A percentile compares a stretch with the other conserved stretches of the same genome.
phyloP scores from a whole-genome alignment of 2,888 invertebrate genomes.

The Drosophila testacea region DNA sequence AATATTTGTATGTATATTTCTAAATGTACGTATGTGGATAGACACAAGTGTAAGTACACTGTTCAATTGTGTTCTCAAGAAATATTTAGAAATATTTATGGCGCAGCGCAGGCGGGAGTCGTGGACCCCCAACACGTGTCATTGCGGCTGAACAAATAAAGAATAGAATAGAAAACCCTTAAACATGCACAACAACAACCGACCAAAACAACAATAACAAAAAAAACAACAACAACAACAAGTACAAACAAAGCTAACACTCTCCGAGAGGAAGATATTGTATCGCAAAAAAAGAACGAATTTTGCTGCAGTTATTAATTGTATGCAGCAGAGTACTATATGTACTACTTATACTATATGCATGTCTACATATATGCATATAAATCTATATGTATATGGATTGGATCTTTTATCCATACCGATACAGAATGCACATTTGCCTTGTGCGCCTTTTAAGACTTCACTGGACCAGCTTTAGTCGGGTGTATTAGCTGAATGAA shows the following conservation, averaged over 20 bases:
- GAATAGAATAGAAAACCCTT: slow-evolving; percentile 15
- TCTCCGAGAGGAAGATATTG: slow-evolving; percentile 10
- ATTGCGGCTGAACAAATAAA: slow-evolving; percentile 53
- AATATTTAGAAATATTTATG: slow-evolving; percentile 14
- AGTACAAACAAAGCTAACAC: background rate
- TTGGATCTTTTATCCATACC: slow-evolving; percentile 6
- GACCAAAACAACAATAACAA: background rate
- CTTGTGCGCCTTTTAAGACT: slow-evolving; percentile 4
- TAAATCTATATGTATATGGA: background rate
- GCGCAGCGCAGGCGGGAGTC: slow-evolving; percentile 14
- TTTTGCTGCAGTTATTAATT: slow-evolving; percentile 43
- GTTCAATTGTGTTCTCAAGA: slow-evolving; percentile 8
- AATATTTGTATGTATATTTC: background rate
- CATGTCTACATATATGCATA: background rate
- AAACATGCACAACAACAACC: slow-evolving; percentile 3
- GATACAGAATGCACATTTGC: background rate
- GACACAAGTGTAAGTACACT: slow-evolving; percentile 17
- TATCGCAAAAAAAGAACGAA: slow-evolving; percentile 8
- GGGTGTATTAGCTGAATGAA: background rate
- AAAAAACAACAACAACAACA: slow-evolving; percentile 5
- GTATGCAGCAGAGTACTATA: slow-evolving; percentile 11
- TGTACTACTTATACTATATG: background rate
- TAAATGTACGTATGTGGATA: background rate
- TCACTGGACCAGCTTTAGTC: background rate
- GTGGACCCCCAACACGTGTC: slow-evolving; percentile 61